Evolutionary conservation across 1,140 invertebrate species (phyloP), one percentile per base, ranked within the genome.

Genomic region (Drosophila bipectinata): DNA sequence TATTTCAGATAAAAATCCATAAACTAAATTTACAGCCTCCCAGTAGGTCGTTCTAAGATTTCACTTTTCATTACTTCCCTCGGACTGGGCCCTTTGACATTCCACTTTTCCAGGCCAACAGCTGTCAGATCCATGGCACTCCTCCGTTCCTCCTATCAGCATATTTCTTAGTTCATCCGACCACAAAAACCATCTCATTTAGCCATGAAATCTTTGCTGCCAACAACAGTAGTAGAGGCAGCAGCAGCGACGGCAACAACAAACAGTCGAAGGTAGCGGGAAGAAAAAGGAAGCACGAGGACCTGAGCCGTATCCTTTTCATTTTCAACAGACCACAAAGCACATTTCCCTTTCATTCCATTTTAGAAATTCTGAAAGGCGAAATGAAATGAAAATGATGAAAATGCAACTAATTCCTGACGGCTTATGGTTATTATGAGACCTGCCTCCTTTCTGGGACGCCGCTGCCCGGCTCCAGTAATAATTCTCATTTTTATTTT

Each of bases 391-490:
- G 78, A 81, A 82, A 81, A 81, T 81, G 79, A 83, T 83, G 82
- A 87, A 87, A 87, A 87, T 87, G 83, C 83, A 87, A 88, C 83
- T 87, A 87, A 87, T 87, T 85, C 82, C 82, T 87, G 83, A 72
- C 82, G 75, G 83, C 82, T 87, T 87, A 87, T 66, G 78, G 71
- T 87, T 88, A 79, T 88, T 82, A 82, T 81, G 60, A 24, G 44
- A 54, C 49, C 53, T 48, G 52, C 34, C 44, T 12, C 51, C 24
- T 26, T 53, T 41, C 34, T 39, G 60, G 53, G 48, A 37, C 12
- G 41, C 41, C 41, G 15, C n/a, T 18, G 14, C 77, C 37, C 24
- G 24, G 45, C 59, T 67, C 61, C 56, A 59, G 57, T 67, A 69
- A 74, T 62, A 74, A 74, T 78, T 81, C 72, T 48, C 69, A 49